These are phyloP conservation scores for Crioceris asparagi DNA, from an alignment of 2,888 invertebrate genomes.

Conservation along the genomic window DNA sequence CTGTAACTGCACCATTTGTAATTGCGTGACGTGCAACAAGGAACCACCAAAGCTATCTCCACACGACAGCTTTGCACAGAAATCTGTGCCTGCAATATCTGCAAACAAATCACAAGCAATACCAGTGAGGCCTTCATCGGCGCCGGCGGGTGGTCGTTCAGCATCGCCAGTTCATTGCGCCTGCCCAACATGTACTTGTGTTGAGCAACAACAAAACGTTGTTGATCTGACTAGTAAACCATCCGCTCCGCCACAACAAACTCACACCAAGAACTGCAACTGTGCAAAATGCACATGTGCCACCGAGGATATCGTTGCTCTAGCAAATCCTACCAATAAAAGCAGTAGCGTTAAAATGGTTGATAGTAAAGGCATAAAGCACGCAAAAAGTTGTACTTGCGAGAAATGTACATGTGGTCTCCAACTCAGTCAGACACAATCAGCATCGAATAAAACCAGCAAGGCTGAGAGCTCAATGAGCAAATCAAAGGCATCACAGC, in stretches of 20 bases:
- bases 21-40: conserved; percentile 17
- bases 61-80: conserved; percentile 1
- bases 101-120: background rate
- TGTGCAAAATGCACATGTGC: conserved; percentile 1
- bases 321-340: no score
- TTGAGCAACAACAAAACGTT: no score
- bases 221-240: no score
- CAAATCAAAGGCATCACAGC: no score
- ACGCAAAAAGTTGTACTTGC: no score
- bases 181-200: conserved; percentile 19
- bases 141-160: conserved; percentile 3
- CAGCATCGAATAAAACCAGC: no score
- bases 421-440: no score
- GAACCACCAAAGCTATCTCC: conserved; percentile 3
- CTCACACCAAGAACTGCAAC: background rate
- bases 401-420: no score
- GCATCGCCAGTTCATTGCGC: conserved; percentile 12
- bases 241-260: background rate
- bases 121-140: conserved; percentile 6
- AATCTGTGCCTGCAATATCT: conserved; percentile 5
- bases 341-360: no score
- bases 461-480: no score
- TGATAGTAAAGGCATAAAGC: no score
- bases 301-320: background rate
- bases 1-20: conserved; percentile 15